A percentile compares a stretch with the other conserved stretches of the same genome.
Conservation (phyloP, 2,888 invertebrate genomes). For the Hypsopygia costalis region DNA sequence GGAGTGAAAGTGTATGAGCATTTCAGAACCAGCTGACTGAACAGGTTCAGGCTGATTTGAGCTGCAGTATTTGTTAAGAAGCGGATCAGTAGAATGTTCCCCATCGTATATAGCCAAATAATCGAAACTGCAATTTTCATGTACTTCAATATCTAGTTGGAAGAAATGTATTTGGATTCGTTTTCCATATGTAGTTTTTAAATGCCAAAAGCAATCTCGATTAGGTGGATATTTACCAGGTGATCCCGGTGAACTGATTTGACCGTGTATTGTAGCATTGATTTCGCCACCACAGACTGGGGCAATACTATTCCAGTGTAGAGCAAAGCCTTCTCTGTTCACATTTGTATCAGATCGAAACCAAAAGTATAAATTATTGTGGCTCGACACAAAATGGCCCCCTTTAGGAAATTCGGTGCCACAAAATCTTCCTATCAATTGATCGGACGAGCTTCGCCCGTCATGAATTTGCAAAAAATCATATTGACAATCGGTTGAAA, state of each 20-base stretch:
- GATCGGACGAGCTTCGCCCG: slow-evolving; percentile 86
- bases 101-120: slow-evolving; percentile 85
- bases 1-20: slow-evolving; percentile 89
- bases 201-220: slow-evolving; percentile 90
- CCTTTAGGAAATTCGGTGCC: slow-evolving; percentile 85
- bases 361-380: slow-evolving; percentile 89
- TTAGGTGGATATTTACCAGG: slow-evolving; percentile 93
- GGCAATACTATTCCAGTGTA: slow-evolving; percentile 88
- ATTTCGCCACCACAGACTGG: slow-evolving; percentile 88
- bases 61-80: slow-evolving; percentile 87
- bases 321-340: slow-evolving; percentile 85
- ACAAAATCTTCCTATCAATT: slow-evolving; percentile 90
- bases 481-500: slow-evolving; percentile 81
- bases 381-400: slow-evolving; percentile 88
- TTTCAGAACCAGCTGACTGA: slow-evolving; percentile 82
- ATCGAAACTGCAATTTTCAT: slow-evolving; percentile 87
- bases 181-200: slow-evolving; percentile 84
- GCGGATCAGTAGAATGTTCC: slow-evolving; percentile 57
- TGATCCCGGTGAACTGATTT: slow-evolving; percentile 91
- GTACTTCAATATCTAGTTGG: slow-evolving; percentile 86
- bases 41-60: slow-evolving; percentile 87
- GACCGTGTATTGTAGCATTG: slow-evolving; percentile 83
- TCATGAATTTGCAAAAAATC: slow-evolving; percentile 93
- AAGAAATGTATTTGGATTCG: slow-evolving; percentile 91
- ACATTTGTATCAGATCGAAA: slow-evolving; percentile 87